phyloP scores from a whole-genome alignment of 2,888 invertebrate genomes.

The Troides helena region DNA sequence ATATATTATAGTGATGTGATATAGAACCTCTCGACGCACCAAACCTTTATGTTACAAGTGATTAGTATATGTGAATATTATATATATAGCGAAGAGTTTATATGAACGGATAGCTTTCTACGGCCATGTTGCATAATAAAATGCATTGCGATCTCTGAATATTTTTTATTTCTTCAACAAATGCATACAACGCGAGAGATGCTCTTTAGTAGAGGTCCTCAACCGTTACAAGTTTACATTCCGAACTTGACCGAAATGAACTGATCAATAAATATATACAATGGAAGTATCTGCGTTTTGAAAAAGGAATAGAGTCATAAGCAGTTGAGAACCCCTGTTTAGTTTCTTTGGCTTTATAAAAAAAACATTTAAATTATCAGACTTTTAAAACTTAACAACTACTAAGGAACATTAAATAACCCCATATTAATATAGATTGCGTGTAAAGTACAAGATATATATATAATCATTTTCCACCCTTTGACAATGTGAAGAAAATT shows the following conservation, averaged over 20 bases:
- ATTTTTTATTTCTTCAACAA: constrained; percentile 40
- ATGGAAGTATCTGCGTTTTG: not conserved
- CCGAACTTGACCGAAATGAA: not conserved
- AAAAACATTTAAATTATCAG: constrained; percentile 21
- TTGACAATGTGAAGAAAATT: no score
- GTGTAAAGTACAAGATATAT: no score
- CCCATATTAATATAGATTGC: not conserved
- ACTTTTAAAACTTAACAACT: constrained; percentile 16
- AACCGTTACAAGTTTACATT: not conserved
- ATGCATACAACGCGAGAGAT: constrained; percentile 13
- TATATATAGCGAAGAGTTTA: constrained; percentile 62
- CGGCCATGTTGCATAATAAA: constrained; percentile 77
- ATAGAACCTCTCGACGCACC: no score
- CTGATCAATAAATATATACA: not conserved
- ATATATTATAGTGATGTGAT: no score
- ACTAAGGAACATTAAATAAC: constrained; percentile 10
- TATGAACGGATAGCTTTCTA: constrained; percentile 73
- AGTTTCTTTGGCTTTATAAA: constrained; percentile 4
- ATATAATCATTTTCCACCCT: no score
- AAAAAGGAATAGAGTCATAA: no score
- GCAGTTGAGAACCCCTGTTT: not conserved
- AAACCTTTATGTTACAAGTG: not conserved
- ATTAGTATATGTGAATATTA: constrained; percentile 51
- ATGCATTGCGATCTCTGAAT: constrained; percentile 60
- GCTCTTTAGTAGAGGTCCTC: not conserved